Conservation (phyloP, 2,113 vertebrate species). For the Phylloscopus trochilus region DNA sequence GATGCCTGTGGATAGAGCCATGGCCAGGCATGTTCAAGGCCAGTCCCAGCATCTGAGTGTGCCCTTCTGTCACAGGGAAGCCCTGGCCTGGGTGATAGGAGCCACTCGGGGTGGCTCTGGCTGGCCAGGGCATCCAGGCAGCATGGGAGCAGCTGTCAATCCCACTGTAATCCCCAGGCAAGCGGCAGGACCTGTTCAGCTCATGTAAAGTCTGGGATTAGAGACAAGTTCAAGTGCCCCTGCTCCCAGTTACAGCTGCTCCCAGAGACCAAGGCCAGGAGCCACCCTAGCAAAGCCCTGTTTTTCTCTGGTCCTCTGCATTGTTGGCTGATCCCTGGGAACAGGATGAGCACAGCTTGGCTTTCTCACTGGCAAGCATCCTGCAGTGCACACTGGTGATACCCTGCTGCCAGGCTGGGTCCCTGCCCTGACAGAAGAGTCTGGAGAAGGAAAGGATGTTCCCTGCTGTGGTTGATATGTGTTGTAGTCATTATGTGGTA, state of each 20-base stretch:
- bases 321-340: not conserved
- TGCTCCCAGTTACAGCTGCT: not conserved
- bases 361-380: not conserved
- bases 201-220: constrained; percentile 48
- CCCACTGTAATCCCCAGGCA: not conserved
- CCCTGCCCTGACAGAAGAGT: not conserved
- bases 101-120: not conserved
- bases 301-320: not conserved
- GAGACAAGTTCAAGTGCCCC: not conserved
- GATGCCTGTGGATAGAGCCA: not conserved
- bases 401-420: not conserved
- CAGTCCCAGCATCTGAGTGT: not conserved
- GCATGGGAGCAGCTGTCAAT: not conserved
- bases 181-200: constrained; percentile 19
- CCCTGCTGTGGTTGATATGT: too few species aligned
- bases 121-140: not conserved
- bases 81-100: not conserved
- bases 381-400: not conserved
- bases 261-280: not conserved
- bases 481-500: too few species aligned
- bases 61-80: not conserved
- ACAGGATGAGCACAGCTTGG: not conserved
- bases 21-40: fast-evolving
- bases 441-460: not conserved
- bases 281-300: not conserved